Evolutionary conservation across 2,797 vertebrate species (phyloP), one percentile per base, ranked within the genome.

Genomic region (Luscinia luscinia): DNA sequence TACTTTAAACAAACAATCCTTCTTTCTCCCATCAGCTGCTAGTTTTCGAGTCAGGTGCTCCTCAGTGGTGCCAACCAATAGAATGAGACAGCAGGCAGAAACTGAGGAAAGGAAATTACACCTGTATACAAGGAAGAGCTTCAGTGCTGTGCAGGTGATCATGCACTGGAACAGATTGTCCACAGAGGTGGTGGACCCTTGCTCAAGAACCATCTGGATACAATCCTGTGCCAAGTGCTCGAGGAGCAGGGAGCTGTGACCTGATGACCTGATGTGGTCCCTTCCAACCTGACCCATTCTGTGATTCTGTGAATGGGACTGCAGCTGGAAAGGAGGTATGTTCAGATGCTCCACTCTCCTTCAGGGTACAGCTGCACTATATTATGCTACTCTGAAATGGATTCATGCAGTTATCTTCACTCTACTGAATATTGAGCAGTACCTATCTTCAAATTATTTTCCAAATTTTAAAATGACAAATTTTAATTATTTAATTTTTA

Each of bases 231-330:
- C 22, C 32, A 7, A 1, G 11, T 52, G 21, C 18, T 64, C 4
- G 12, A 20, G 30, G 18, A 59, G 24, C 24, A 64, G 30, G 15
- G 15, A 59, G 9, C 12, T 9, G 36, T 46, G 34, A 41, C 26
- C 15, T 15, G 30, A 14, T 15, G 19, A 57, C 8, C 6, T 2
- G 1, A 3, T 6, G 4, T 23, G 34, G 8, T 21, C 15, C 11
- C 40, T 59, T 54, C 22, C 59, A 59, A 10, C 22, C 22, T n/a
- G 8, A 32, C 22, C 21, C 21, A 32, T 55, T 57, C 40, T 61
- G 20, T 26, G 32, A 21, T 38, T 57, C n/a, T 70, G 15, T 54
- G 30, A 64, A 48, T 2, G 14, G 14, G 16, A 36, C 16, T 41
- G 63, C 20, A 34, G 19, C 43, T 79, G 67, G 18, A n/a, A 79